phyloP scores from a whole-genome alignment of 1,140 invertebrate genomes.

The Diploscapter pachys region DNA sequence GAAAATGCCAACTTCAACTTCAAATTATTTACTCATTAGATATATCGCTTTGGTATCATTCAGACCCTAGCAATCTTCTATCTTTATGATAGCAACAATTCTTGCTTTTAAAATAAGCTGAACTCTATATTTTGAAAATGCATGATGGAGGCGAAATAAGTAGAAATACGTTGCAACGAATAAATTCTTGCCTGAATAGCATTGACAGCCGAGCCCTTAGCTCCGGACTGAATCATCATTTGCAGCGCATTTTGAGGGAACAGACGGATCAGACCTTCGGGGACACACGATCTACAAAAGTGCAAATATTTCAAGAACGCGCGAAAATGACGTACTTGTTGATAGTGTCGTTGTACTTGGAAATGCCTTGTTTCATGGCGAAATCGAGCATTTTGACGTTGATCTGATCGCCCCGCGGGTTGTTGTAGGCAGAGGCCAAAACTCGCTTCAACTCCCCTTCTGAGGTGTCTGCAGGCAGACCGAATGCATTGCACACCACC shows the following conservation, averaged over 20 bases:
- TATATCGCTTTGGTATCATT: too few relatives aligned
- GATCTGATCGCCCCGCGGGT: constrained; percentile 70
- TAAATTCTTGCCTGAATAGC: constrained; percentile 47
- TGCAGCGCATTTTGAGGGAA: constrained; percentile 95
- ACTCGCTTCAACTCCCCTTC: constrained; percentile 64
- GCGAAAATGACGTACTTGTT: constrained; percentile 67
- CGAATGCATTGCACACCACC: constrained; percentile 72
- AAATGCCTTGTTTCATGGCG: constrained; percentile 78
- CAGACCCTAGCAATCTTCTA: too few relatives aligned
- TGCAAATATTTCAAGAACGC: not conserved
- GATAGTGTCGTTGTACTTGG: constrained; percentile 82
- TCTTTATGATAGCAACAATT: too few relatives aligned
- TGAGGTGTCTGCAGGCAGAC: constrained; percentile 66
- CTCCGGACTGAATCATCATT: constrained; percentile 94
- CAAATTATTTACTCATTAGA: too few relatives aligned
- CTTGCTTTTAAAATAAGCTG: too few relatives aligned
- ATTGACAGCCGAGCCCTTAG: constrained; percentile 82
- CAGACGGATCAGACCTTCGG: constrained; percentile 73
- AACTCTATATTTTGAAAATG: too few relatives aligned
- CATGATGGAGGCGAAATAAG: not conserved
- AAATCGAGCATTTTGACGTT: constrained; percentile 77
- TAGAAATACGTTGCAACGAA: not conserved
- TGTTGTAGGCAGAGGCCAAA: constrained; percentile 59
- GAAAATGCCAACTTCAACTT: too few relatives aligned
- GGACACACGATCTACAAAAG: constrained; percentile 69